Conservation (phyloP, 2,888 invertebrate species). For the Cataglyphis livida region DNA sequence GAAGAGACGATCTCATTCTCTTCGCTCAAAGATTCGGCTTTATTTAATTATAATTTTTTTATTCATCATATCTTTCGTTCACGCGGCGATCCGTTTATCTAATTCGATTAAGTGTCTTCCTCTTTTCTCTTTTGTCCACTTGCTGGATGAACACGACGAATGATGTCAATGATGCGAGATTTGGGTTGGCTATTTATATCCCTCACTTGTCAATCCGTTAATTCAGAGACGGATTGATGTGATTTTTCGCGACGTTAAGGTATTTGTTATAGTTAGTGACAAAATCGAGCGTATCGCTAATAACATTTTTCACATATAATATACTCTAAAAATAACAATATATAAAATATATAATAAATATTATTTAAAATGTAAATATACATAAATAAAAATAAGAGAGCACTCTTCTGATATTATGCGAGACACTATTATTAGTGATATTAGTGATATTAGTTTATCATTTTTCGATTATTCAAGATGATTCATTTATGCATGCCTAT, state of each 20-base stretch:
- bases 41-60: slow-evolving; percentile 79
- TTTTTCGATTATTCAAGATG: neutral
- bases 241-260: slow-evolving; percentile 47
- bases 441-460: neutral
- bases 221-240: slow-evolving; percentile 39
- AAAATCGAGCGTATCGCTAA: slow-evolving; percentile 30
- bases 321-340: neutral
- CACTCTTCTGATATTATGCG: neutral
- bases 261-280: slow-evolving; percentile 41
- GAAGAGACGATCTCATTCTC: slow-evolving; percentile 64
- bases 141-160: slow-evolving; percentile 27
- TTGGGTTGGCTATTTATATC: slow-evolving; percentile 47
- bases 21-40: slow-evolving; percentile 76
- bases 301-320: neutral
- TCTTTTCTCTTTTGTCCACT: slow-evolving; percentile 14
- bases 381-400: neutral
- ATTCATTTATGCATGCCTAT: neutral
- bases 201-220: slow-evolving; percentile 34
- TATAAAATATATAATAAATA: slow-evolving; percentile 16
- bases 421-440: neutral
- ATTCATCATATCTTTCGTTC: slow-evolving; percentile 40
- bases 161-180: slow-evolving; percentile 22
- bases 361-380: neutral
- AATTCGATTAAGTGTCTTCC: slow-evolving; percentile 58
- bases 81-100: slow-evolving; percentile 59